Conservation (phyloP, 2,888 invertebrate genomes). For the Oxyteleia sp. region DNA sequence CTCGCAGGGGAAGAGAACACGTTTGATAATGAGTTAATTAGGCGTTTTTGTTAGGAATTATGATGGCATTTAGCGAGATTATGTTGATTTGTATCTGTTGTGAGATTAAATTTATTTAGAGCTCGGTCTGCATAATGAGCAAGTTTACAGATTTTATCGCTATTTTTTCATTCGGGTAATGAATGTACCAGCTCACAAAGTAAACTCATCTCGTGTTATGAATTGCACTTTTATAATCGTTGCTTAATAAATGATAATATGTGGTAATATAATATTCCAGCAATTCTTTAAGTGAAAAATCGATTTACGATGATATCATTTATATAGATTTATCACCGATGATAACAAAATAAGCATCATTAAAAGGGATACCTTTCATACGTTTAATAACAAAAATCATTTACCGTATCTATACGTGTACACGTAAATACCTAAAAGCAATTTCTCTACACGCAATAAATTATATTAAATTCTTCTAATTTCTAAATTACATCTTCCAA, state of each 20-base stretch:
- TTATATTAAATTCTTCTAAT: too few relatives aligned
- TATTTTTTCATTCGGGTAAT: constrained; percentile 14
- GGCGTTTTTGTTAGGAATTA: constrained; percentile 31
- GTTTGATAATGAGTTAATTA: constrained; percentile 48
- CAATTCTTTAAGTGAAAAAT: not conserved
- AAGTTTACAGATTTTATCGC: constrained; percentile 38
- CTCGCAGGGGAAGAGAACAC: constrained; percentile 38
- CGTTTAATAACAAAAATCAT: too few relatives aligned
- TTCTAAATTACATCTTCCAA: too few relatives aligned
- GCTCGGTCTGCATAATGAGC: constrained; percentile 34
- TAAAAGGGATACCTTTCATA: too few relatives aligned
- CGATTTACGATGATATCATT: too few relatives aligned
- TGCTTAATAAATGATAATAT: not conserved
- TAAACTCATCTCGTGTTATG: not conserved
- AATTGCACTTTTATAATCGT: not conserved
- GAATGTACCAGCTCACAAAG: constrained; percentile 4
- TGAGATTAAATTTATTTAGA: constrained; percentile 45
- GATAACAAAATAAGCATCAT: too few relatives aligned
- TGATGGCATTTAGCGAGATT: constrained; percentile 30
- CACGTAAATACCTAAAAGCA: too few relatives aligned
- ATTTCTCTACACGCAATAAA: too few relatives aligned
- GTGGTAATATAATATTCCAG: not conserved
- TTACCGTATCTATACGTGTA: too few relatives aligned
- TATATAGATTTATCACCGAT: too few relatives aligned
- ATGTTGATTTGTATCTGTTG: constrained; percentile 45